Base-by-base conservation (phyloP, 2,113 vertebrate genomes). In the Ammodytes marinus region DNA sequence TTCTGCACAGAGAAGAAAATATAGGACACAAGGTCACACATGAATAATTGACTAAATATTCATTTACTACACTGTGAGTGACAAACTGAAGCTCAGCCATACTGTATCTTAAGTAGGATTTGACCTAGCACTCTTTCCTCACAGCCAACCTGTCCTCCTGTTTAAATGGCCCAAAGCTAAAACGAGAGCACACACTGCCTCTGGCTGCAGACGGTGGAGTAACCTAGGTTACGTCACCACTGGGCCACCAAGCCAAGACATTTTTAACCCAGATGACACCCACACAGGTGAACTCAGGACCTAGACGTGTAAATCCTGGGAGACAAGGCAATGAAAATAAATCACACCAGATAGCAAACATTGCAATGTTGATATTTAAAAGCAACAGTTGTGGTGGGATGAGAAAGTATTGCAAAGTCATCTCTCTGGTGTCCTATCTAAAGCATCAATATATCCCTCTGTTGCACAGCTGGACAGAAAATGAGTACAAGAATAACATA, bases 1-100 rank as follows among this genome's bases (percentile, higher is more conserved):
- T 99, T 99, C 98, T 99, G 93, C 80, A 93, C 79, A 87, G 53
- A 84, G 59, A 92, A 70, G 69, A 89, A 70, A 72, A 61, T 3
- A 15, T 6, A 14, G 40, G 40, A 52, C 4, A 83, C 58, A 72
- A 45, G 35, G 67, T 85, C 76, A 80, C 11, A 47, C 4, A 19
- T 15, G 9, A 61, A 69, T 45, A 14, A 8, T 60, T 13, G 14
- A 71, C 37, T 50, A 60, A 70, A 63, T 8, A 45, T 69, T 71
- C 63, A 58, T 0, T 27, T 27, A 15, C 45, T 40, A 47, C n/a
- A 57, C 58, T 74, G 52, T 60, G 9, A 45, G 59, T 46, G 27
- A 69, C 57, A 75, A 52, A 42, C 46, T 61, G 14, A 8, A 77
- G 47, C 57, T 27, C 39, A 19, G 75, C 49, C 3, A 71, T 3